Evolutionary conservation across 2,797 vertebrate genomes (phyloP), one percentile per base, ranked within the genome.

Genomic region (Lophotriccus pileatus): DNA sequence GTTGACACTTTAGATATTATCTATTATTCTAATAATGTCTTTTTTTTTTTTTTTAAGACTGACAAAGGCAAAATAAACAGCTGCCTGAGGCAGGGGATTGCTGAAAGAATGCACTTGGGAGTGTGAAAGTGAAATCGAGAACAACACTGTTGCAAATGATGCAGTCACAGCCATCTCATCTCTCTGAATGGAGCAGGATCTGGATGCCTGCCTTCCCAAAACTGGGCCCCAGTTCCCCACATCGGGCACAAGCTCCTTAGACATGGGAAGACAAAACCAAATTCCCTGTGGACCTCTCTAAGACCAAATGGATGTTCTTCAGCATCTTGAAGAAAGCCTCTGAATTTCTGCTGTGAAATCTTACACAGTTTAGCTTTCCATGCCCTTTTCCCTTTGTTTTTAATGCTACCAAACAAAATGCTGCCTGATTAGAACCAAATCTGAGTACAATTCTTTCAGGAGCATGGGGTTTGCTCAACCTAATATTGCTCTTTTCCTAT

Each of bases 61-160:
- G 23, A 49, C 22, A 77, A 85, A 92, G 21, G 34, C 49, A 93
- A 92, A 89, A 77, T 27, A 92, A 83, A 49, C 44, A 88, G 66
- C 66, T 86, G 69, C 66, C 17, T 50, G 14, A 41, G 34, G 34
- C 16, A 55, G 32, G 14, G 36, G 22, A 43, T 60, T 67, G 44
- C 37, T 80, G 47, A 46, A 70, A 30, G 49, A 91, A 85, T 60
- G 44, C 10, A 21, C 24, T 77, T 8, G 5, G 28, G 30, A 74
- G 46, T 50, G 59, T 50, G 75, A 84, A 92, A 93, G 19, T 37
- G 49, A 95, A 94, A 87, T 21, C 0, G 0, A 84, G 84, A 44
- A 17, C 6, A 14, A 36, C 64, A n/a, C 19, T 83, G 37, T 41
- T 74, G 64, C 41, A 77, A 69, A 83, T 37, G 39, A 85, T 70